Conservation (phyloP, 2,888 invertebrate species). For the Halictus quadricinctus region DNA sequence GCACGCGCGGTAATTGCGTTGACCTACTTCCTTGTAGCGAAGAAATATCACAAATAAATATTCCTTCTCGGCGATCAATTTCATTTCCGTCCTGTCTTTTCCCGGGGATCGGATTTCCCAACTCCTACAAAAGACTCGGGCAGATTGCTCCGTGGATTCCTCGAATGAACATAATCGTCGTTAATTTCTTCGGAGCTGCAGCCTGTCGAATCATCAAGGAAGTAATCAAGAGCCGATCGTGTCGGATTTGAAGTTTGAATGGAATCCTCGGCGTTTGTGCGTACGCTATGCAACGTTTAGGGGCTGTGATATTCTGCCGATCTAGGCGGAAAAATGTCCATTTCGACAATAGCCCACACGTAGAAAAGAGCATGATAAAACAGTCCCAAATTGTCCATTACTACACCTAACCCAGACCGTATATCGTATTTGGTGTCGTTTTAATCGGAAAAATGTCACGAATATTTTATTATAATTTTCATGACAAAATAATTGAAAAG, state of each 20-base stretch:
- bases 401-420: neutral
- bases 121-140: constrained; percentile 1
- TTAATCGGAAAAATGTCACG: no score
- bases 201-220: neutral
- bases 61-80: constrained; percentile 8
- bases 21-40: constrained; percentile 16
- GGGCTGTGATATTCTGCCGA: neutral
- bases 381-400: neutral
- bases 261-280: constrained; percentile 1
- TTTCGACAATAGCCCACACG: neutral
- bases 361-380: no score
- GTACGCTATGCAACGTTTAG: neutral
- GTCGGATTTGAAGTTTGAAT: neutral
- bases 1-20: constrained; percentile 24
- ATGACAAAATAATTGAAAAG: no score
- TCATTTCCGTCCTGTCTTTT: neutral
- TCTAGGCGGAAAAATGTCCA: neutral
- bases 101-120: neutral
- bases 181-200: neutral
- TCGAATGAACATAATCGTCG: neutral
- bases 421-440: no score
- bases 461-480: no score
- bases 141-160: constrained; percentile 2
- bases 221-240: neutral
- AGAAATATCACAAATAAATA: constrained; percentile 32